Conservation (phyloP, 2,113 vertebrate species). For the Pteropus alecto region DNA sequence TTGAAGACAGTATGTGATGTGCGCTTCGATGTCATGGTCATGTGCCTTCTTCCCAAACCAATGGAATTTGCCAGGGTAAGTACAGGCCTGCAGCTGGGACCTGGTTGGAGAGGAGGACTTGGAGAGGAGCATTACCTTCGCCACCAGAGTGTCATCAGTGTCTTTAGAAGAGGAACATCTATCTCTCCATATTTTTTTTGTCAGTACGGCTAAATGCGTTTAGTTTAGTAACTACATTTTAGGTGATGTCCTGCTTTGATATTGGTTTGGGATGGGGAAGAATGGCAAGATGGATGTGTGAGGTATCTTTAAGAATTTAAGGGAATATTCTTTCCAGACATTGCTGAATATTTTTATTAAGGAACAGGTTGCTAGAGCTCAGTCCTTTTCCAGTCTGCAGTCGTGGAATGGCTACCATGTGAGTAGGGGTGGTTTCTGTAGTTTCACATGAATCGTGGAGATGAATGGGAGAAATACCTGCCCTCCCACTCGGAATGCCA, state of each 20-base stretch:
- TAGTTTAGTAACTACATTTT: background rate
- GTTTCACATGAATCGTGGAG: background rate
- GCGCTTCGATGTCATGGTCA: conserved; percentile 99
- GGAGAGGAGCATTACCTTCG: background rate
- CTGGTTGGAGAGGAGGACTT: background rate
- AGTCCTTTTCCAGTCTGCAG: background rate
- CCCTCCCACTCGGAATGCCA: background rate
- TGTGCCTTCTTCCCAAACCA: conserved; percentile 98
- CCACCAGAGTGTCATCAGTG: background rate
- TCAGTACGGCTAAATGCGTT: background rate
- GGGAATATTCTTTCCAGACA: background rate
- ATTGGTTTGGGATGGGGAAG: background rate
- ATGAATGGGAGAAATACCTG: background rate
- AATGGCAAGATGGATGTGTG: background rate
- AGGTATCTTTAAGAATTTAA: background rate
- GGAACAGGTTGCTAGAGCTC: background rate
- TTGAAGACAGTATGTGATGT: conserved; percentile 98
- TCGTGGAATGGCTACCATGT: background rate
- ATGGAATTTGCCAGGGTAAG: conserved; percentile 98
- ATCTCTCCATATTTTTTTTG: background rate
- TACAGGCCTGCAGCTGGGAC: background rate
- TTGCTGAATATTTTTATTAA: background rate
- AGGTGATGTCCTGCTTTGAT: background rate
- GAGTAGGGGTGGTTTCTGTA: background rate
- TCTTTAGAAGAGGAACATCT: background rate